Percentiles rank a stretch among this genome's conserved stretches.
Evolutionary conservation across 2,888 invertebrate species (phyloP).

Genomic region (Ophion slaviceki): DNA sequence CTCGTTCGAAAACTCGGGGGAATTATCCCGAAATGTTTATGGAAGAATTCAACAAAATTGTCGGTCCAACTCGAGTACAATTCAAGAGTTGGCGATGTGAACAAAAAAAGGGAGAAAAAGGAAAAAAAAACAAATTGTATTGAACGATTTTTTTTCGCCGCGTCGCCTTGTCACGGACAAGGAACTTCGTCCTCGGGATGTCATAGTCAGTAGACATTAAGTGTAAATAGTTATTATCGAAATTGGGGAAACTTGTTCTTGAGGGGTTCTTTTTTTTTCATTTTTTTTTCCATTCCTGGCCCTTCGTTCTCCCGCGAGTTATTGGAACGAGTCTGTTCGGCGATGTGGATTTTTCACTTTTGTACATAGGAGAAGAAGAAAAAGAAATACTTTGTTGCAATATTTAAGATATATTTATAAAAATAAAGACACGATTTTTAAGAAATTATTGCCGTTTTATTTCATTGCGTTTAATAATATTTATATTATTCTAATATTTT

Average conservation of each 20-base stretch:
- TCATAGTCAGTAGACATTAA: conserved; percentile 62
- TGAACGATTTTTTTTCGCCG: neutral
- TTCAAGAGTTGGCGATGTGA: too few relatives aligned
- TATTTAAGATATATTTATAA: conserved; percentile 77
- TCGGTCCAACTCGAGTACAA: too few relatives aligned
- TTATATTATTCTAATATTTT: neutral
- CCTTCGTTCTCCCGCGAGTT: conserved; percentile 25
- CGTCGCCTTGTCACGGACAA: neutral
- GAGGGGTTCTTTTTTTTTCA: neutral
- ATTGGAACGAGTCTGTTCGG: conserved; percentile 17
- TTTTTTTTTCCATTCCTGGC: conserved; percentile 7
- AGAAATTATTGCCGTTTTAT: conserved; percentile 29
- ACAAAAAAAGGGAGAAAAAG: too few relatives aligned
- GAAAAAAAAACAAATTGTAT: neutral
- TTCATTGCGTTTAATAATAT: neutral
- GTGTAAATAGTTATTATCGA: conserved; percentile 63
- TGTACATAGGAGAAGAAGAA: conserved; percentile 67
- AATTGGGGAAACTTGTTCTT: conserved; percentile 25
- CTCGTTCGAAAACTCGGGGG: neutral
- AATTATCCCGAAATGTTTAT: neutral
- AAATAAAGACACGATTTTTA: conserved; percentile 54
- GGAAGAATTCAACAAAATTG: neutral
- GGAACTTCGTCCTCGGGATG: conserved; percentile 10
- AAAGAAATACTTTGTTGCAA: conserved; percentile 69
- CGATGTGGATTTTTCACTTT: conserved; percentile 55